These are phyloP conservation scores for Calypte anna DNA, from an alignment of 2,113 vertebrate species.

Conservation along the genomic window DNA sequence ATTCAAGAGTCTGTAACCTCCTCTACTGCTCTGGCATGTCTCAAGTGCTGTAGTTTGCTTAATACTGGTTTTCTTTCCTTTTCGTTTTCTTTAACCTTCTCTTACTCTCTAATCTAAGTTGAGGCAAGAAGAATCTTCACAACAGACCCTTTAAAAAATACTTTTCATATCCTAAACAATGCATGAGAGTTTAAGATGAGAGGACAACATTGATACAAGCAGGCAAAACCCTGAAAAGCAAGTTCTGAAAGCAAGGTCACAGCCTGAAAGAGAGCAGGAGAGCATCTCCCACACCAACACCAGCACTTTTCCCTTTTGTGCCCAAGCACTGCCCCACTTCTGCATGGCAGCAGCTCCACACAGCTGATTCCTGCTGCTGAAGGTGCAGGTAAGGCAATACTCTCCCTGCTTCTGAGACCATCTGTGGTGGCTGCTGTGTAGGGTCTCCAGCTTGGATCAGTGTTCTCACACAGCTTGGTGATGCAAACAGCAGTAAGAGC, in stretches of 20 bases:
- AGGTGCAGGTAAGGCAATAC: rapidly evolving
- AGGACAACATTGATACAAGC: neutral
- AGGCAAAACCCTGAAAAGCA: neutral
- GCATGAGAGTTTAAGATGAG: neutral
- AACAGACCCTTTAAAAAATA: neutral
- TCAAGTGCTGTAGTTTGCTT: neutral
- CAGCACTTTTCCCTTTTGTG: neutral
- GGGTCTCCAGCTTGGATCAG: neutral
- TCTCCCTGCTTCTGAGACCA: neutral
- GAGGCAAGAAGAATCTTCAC: neutral
- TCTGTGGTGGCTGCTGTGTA: rapidly evolving
- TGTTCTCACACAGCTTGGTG: neutral
- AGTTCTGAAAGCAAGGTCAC: neutral
- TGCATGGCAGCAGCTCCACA: neutral
- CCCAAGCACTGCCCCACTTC: neutral
- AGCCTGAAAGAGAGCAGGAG: neutral
- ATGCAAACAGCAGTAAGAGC: neutral
- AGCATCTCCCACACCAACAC: neutral
- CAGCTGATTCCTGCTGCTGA: neutral
- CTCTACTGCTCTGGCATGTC: neutral
- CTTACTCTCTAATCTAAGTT: neutral
- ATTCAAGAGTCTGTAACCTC: neutral
- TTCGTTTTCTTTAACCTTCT: neutral
- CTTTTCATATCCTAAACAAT: neutral
- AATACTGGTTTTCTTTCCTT: neutral